Evolutionary conservation across 2,888 invertebrate species (phyloP).

Genomic region (Cotesia congregata): DNA sequence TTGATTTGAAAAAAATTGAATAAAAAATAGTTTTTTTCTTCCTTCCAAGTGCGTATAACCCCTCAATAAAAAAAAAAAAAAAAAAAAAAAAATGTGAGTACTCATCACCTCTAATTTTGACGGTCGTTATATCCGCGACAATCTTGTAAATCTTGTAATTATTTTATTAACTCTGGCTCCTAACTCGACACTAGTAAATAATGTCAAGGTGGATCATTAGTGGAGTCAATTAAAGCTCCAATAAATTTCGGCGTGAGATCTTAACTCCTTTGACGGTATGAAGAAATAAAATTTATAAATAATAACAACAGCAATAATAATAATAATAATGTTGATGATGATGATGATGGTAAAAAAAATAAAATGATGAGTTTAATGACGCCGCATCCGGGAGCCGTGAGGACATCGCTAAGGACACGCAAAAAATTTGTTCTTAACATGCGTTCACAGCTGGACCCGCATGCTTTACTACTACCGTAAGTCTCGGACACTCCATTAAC

Average conservation of each 20-base stretch:
- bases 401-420: conserved; percentile 57
- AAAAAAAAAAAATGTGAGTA: not conserved
- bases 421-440: conserved; percentile 33
- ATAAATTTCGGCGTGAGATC: conserved; percentile 23
- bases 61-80: not conserved
- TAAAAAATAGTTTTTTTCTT: too few species aligned
- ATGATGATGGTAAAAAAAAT: conserved; percentile 2
- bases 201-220: not conserved
- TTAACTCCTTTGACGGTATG: not conserved
- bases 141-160: conserved; percentile 17
- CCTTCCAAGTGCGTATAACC: too few species aligned
- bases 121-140: not conserved
- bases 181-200: not conserved
- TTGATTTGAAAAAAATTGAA: too few species aligned
- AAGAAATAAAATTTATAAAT: conserved; percentile 4
- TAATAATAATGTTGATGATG: not conserved
- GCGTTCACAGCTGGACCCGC: conserved; percentile 32
- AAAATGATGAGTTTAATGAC: conserved; percentile 58
- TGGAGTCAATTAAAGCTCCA: conserved; percentile 11
- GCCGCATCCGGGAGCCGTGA: conserved; percentile 61
- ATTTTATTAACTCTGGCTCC: not conserved
- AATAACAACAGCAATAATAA: not conserved
- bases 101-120: conserved; percentile 13
- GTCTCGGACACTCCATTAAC: conserved; percentile 32
- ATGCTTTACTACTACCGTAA: conserved; percentile 36